A percentile compares a stretch with the other conserved stretches of the same genome.
phyloP scores from a whole-genome alignment of 2,797 vertebrate genomes.

The Cottoperca gobio region DNA sequence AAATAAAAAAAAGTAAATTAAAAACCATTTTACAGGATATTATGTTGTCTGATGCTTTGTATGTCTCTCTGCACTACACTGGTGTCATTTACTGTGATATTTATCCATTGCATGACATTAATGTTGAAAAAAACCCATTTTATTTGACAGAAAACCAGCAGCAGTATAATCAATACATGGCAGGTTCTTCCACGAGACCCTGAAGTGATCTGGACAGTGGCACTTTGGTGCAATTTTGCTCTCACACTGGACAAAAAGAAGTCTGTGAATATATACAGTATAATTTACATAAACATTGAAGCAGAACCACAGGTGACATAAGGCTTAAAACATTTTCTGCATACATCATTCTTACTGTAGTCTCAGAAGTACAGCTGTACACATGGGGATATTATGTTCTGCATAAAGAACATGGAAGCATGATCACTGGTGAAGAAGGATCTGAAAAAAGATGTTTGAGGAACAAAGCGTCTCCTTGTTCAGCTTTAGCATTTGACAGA shows the following conservation, averaged over 20 bases:
- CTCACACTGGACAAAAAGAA: constrained; percentile 9
- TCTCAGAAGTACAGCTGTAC: constrained; percentile 9
- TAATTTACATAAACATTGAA: constrained; percentile 20
- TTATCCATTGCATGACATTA: background rate
- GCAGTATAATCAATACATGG: constrained; percentile 10
- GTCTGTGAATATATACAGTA: constrained; percentile 11
- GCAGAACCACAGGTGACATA: background rate
- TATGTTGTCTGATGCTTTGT: constrained; percentile 58
- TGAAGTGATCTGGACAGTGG: constrained; percentile 30
- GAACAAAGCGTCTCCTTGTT: background rate
- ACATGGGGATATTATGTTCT: background rate
- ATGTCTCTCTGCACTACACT: background rate
- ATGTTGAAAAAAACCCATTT: constrained; percentile 45
- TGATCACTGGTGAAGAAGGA: background rate
- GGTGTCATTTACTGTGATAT: background rate
- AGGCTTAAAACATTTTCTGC: background rate
- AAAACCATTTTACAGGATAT: constrained; percentile 86
- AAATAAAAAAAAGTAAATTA: constrained; percentile 73
- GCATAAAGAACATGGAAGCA: background rate
- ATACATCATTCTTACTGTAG: background rate
- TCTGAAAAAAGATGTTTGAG: background rate
- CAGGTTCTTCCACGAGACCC: constrained; percentile 18
- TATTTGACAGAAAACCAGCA: constrained; percentile 62
- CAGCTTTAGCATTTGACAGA: background rate
- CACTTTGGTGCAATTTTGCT: constrained; percentile 48